phyloP scores from a whole-genome alignment of 2,113 vertebrate species.

The Callorhinus ursinus region DNA sequence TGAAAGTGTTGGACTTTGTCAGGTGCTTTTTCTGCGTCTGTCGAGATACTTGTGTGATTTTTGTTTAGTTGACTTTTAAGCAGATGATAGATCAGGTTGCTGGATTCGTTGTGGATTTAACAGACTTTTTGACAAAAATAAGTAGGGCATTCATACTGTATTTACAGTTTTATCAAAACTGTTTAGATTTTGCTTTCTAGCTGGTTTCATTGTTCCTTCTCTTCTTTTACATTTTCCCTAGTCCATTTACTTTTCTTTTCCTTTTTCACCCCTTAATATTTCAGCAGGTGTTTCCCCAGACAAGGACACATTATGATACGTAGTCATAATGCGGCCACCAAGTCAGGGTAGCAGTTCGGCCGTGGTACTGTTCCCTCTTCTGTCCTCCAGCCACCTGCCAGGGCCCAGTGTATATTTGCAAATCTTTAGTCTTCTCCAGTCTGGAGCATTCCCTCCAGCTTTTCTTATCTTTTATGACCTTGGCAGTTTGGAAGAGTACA shows the following conservation, averaged over 20 bases:
- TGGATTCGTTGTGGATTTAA: not conserved
- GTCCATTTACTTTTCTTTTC: too few species aligned
- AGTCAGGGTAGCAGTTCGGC: not conserved
- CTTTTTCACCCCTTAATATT: not conserved
- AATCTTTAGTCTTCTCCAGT: not conserved
- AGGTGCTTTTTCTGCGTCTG: not conserved
- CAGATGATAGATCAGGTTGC: not conserved
- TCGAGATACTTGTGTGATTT: not conserved
- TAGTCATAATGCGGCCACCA: not conserved
- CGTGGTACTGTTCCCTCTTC: accelerated
- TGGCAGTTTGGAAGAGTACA: not conserved
- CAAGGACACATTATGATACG: not conserved
- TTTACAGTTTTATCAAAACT: not conserved
- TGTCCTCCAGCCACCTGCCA: too few species aligned
- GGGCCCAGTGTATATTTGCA: accelerated
- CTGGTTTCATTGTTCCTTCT: not conserved
- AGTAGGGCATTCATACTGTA: not conserved
- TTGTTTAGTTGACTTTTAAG: not conserved
- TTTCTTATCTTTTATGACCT: not conserved
- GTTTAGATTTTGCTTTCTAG: not conserved
- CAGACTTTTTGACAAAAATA: not conserved
- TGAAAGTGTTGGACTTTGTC: not conserved
- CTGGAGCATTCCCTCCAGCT: not conserved
- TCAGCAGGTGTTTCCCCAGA: not conserved
- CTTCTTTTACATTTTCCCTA: not conserved